phyloP scores from a whole-genome alignment of 2,113 vertebrate species.

The Petrocephalus zakoni region DNA sequence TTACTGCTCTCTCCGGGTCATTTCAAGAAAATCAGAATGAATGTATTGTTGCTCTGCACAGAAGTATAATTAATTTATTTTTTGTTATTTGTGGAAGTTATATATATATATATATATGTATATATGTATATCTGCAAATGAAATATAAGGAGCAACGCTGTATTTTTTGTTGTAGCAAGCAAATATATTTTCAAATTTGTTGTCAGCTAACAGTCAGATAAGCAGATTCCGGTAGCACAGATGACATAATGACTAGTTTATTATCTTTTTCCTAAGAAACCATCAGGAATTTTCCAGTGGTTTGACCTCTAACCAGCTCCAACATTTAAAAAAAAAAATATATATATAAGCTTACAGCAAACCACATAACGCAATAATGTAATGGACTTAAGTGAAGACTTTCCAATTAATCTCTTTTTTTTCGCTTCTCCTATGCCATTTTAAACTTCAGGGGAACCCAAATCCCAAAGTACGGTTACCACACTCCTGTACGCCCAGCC shows the following conservation, averaged over 20 bases:
- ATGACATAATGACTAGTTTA: neutral
- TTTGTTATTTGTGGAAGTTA: neutral
- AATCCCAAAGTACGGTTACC: neutral
- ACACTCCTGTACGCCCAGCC: neutral
- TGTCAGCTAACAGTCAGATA: neutral
- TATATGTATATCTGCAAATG: too few relatives aligned
- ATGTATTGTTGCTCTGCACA: neutral
- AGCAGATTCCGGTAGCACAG: neutral
- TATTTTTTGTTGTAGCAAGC: neutral
- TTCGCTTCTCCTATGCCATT: neutral
- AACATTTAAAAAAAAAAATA: neutral
- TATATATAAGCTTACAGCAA: neutral
- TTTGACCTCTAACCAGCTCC: neutral
- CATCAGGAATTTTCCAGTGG: neutral
- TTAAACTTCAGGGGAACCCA: neutral
- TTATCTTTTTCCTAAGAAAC: neutral
- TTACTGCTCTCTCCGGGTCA: neutral
- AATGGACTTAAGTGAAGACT: neutral
- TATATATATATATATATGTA: too few relatives aligned
- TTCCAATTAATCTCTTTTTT: neutral
- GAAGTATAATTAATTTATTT: too few relatives aligned
- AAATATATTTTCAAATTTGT: neutral
- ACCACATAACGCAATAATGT: conserved; percentile 4
- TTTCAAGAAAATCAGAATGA: neutral
- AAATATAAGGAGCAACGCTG: neutral